Percentiles rank a stretch among this genome's conserved stretches.
Evolutionary conservation across 2,797 vertebrate species (phyloP).

Genomic region (Rhodeus uyekii): DNA sequence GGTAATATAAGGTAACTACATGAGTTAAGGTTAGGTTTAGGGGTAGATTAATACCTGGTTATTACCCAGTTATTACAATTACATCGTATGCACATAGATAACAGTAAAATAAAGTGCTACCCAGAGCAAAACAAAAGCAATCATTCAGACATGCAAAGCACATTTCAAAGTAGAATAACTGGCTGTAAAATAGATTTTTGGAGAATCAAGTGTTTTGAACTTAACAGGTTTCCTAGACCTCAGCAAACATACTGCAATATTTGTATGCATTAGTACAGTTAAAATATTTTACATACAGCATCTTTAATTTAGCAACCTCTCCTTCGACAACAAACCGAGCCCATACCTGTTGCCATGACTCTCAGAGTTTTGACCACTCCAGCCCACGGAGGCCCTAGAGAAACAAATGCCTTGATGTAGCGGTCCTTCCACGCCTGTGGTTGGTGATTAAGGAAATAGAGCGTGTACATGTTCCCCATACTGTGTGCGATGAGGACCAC

Average conservation of each 20-base stretch:
- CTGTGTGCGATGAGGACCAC: conserved; percentile 96
- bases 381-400: conserved; percentile 91
- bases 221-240: too few relatives aligned
- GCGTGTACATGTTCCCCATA: conserved; percentile 98
- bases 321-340: background rate
- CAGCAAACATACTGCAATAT: background rate
- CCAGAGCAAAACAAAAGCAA: background rate
- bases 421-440: conserved; percentile 93
- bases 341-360: conserved; percentile 89
- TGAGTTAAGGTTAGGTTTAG: too few relatives aligned
- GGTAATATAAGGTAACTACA: too few relatives aligned
- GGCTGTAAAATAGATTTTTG: background rate
- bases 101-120: too few relatives aligned
- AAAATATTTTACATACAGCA: background rate
- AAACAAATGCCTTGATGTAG: conserved; percentile 88
- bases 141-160: background rate
- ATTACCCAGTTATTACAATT: too few relatives aligned
- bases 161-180: background rate
- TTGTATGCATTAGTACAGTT: background rate
- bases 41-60: too few relatives aligned
- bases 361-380: conserved; percentile 95
- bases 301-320: background rate
- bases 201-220: background rate
- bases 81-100: too few relatives aligned
- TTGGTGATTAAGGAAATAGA: conserved; percentile 96